Base-by-base conservation (phyloP, 2,888 invertebrate species). In the Subacronicta megacephala region DNA sequence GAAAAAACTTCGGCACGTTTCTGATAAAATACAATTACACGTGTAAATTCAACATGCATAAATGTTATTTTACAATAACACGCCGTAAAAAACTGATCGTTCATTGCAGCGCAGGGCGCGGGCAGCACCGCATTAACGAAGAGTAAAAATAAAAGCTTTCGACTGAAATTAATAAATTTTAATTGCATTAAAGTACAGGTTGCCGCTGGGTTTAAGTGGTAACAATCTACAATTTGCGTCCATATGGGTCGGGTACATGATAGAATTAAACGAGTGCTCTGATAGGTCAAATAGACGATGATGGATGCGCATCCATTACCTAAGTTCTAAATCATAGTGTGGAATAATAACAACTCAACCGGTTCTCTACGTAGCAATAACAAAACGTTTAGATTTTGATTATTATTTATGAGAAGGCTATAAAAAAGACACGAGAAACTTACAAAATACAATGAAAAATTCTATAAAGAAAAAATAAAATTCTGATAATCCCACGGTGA, bases 151-250 rank as follows among this genome's bases (percentile, higher is more conserved):
- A 86, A 85, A 86, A 78, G 71, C 78, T 77, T 72, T 73, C 70
- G 77, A 85, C 71, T 80, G 70, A 84, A 84, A 87, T 88, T 88
- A 88, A 88, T 88, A 85, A 85, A 87, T 87, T 89, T 84, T 88
- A 89, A 88, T 89, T 88, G 85, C 80, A 83, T 81, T 71, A 82
- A 84, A 83, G 81, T 81, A 81, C 79, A 82, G 80, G 80, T 82
- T 83, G 44, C 66, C 80, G 74, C 66, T 60, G 77, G 79, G 70
- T 78, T 76, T 78, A 82, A 83, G 82, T 82, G 82, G 81, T 75
- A 72, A 81, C 75, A 74, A 74, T 74, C 61, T 75, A 75, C 77
- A 70, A 66, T 65, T 54, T 42, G 26, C 60, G 46, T 65, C 54
- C 41, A 61, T 70, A 67, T 45, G 56, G 62, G 62, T 58, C 67